Percentiles rank a stretch among this genome's conserved stretches.
Evolutionary conservation across 2,113 vertebrate genomes (phyloP).

Genomic region (Pardalotus punctatus): DNA sequence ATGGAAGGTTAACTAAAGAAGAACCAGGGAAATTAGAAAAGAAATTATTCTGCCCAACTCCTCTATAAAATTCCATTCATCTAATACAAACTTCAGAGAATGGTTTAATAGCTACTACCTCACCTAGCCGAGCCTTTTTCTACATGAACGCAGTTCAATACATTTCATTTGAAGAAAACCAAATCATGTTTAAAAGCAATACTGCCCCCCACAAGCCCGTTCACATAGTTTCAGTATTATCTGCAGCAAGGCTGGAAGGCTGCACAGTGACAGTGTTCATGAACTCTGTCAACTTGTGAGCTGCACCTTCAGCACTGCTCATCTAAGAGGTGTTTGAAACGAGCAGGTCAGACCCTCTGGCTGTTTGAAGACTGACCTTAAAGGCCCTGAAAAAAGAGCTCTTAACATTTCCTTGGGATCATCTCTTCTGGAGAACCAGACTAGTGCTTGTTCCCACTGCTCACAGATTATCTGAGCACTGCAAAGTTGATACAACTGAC

Average conservation of each 20-base stretch:
- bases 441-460: not conserved
- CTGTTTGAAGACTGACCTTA: not conserved
- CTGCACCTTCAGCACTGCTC: not conserved
- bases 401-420: not conserved
- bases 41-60: not conserved
- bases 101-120: not conserved
- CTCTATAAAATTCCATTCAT: not conserved
- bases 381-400: fast-evolving
- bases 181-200: not conserved
- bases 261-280: not conserved
- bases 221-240: fast-evolving
- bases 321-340: not conserved
- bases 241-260: not conserved
- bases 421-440: not conserved
- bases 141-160: not conserved
- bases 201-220: not conserved
- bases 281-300: not conserved
- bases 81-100: not conserved
- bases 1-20: not conserved
- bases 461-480: not conserved
- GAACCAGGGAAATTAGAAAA: not conserved
- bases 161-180: not conserved
- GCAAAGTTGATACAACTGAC: not conserved
- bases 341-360: not conserved
- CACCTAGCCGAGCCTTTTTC: not conserved